phyloP scores from a whole-genome alignment of 2,797 vertebrate species.

The Sarcoramphus papa region DNA sequence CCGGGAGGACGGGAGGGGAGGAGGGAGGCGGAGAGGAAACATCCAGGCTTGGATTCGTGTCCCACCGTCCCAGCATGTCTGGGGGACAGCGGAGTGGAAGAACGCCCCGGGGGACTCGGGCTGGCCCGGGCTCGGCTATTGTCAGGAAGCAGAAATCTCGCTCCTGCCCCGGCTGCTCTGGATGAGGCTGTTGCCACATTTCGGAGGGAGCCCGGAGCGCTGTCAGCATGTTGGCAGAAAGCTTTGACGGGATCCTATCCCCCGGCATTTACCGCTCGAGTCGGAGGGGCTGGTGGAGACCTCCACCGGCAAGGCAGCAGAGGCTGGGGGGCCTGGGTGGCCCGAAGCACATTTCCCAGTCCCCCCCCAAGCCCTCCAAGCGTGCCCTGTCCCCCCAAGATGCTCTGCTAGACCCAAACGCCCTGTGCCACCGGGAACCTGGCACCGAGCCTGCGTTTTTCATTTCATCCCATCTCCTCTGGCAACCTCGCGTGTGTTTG shows the following conservation, averaged over 20 bases:
- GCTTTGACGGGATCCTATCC: background rate
- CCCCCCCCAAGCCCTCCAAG: too few relatives aligned
- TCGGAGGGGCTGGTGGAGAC: background rate
- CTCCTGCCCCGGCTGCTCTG: background rate
- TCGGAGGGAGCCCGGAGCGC: background rate
- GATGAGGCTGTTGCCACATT: background rate
- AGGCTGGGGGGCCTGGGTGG: background rate
- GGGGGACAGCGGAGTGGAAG: background rate
- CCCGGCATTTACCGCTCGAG: rapidly evolving
- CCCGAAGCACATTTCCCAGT: background rate
- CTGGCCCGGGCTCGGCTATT: background rate
- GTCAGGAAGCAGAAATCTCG: background rate
- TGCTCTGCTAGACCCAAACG: background rate
- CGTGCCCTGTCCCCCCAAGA: background rate
- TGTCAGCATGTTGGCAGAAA: background rate
- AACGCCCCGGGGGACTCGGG: background rate
- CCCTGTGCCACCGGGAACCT: background rate
- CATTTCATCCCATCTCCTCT: background rate
- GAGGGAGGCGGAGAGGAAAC: background rate
- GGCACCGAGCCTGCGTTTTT: background rate
- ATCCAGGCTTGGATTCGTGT: background rate
- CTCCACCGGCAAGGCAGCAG: rapidly evolving
- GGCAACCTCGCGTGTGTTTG: slow-evolving; percentile 14
- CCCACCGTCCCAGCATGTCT: background rate
- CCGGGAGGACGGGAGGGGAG: background rate